A percentile compares a stretch with the other conserved stretches of the same genome.
Evolutionary conservation across 64 coral and sea anemone species (phyloP).

Genomic region (Porites lutea): DNA sequence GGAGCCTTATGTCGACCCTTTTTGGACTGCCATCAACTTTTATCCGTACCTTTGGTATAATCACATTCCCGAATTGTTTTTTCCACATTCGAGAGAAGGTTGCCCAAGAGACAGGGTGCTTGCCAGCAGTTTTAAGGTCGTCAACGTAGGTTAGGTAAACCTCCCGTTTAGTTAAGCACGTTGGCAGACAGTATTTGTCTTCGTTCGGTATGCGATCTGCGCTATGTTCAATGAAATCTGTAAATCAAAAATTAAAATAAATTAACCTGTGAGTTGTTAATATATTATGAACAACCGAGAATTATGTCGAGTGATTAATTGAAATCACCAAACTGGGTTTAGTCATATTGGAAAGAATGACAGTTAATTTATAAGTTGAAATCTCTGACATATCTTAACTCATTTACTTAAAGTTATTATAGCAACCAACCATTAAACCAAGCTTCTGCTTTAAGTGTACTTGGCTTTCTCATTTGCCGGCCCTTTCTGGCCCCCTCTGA

Average conservation of each 20-base stretch:
- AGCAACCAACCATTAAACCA: conserved; percentile 3
- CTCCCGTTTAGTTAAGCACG: conserved; percentile 37
- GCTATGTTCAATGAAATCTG: conserved; percentile 26
- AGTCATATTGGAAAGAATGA: too few species aligned
- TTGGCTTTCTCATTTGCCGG: not conserved
- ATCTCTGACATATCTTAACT: too few species aligned
- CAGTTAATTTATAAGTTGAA: too few species aligned
- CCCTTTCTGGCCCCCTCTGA: conserved; percentile 20
- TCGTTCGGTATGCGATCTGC: conserved; percentile 36
- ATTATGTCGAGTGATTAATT: too few species aligned
- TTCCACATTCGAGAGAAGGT: conserved; percentile 46
- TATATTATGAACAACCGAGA: not conserved
- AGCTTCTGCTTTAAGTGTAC: not conserved
- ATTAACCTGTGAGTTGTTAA: not conserved
- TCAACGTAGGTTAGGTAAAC: conserved; percentile 14
- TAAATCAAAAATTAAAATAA: not conserved
- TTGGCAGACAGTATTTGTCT: conserved; percentile 22
- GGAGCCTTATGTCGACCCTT: not conserved
- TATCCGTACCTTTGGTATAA: conserved; percentile 48
- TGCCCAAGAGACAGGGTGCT: not conserved
- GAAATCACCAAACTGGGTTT: too few species aligned
- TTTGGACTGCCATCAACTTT: too few species aligned
- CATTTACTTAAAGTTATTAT: not conserved
- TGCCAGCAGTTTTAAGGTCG: not conserved
- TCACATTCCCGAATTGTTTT: not conserved